Evolutionary conservation across 2,113 vertebrate species (phyloP), one percentile per base, ranked within the genome.

Genomic region (Petrocephalus zakoni): DNA sequence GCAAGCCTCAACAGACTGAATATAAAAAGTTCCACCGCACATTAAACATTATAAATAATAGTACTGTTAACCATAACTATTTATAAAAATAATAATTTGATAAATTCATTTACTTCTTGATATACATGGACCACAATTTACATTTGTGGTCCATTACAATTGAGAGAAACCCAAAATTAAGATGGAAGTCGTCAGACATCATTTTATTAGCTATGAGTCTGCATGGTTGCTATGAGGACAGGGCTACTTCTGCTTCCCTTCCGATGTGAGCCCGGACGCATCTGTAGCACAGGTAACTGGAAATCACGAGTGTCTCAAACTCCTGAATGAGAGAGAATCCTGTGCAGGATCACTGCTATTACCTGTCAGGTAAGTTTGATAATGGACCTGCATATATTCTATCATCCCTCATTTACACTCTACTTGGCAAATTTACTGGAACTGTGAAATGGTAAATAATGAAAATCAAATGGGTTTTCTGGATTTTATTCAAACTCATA

Each of bases 121-220:
- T 19, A 82, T 82, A n/a, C n/a, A n/a, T n/a, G n/a, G n/a, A n/a
- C n/a, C n/a, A 83, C 51, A 84, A 52, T 19, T 25, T 46, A 9
- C 46, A 84, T 51, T 49, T 84, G 49, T 52, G 22, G n/a, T 25
- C n/a, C 82, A 85, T 85, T 85, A 51, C 19, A 85, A 89, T 29
- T 64, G 42, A 15, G 82, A 52, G 82, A 49, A 51, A 58, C 42
- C 56, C 92, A 91, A 91, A 92, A 92, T 91, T 93, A 93, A 92
- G 91, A 94, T 92, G 93, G 87, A 87, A 93, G 92, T 92, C 92
- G 94, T 93, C 93, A 93, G 92, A 93, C 92, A 91, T 94, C 93
- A 90, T 91, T 89, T 75, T 88, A 87, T 90, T 95, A 93, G 94
- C 92, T 91, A 86, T 81, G 83, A 86, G 92, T 92, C 46, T 87